Evolutionary conservation across 2,888 invertebrate species (phyloP), one percentile per base, ranked within the genome.

Genomic region (Atrina japonica): DNA sequence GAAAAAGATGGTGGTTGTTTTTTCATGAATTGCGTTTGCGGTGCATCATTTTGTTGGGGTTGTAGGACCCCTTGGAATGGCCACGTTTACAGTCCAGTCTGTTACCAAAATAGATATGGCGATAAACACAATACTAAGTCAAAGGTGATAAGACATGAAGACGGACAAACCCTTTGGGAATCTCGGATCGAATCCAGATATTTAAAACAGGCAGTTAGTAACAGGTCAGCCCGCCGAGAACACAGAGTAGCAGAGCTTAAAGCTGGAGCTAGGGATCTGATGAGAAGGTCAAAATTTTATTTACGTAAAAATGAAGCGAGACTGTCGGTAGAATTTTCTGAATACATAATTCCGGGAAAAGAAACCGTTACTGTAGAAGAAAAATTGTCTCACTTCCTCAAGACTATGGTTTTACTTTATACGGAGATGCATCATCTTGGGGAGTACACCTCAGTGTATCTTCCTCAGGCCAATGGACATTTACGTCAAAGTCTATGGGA

Each of bases 1-100:
- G 81, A 79, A 47, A 83, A 82, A 63, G 56, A 75, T 29, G 82
- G 78, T n/a, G 83, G 83, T 0, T 83, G 83, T 61, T 77, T 70
- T 9, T 60, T 47, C 30, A 83, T 82, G 80, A 21, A 5, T 0
- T 84, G 84, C 58, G 53, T 70, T 6, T 84, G 84, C 66, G 72
- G 74, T 6, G 53, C 66, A 5, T 18, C 25, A 7, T 84, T 84
- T 53, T 84, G 84, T 49, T 84, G 83, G 84, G 78, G 77, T 0
- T 84, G 84, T n/a, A n/a, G n/a, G n/a, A n/a, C 73, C 67, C 73
- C 7, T 68, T 66, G 29, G 14, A 41, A 11, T 81, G 60, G 65
- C 21, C 29, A 21, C 18, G 45, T 7, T 16, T 7, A 16, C 0
- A 61, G 21, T 2, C 41, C 21, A n/a, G 6, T 21, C 25, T 72